Evolutionary conservation across 1,140 invertebrate genomes (phyloP), one percentile per base, ranked within the genome.

Genomic region (Papilio machaon): DNA sequence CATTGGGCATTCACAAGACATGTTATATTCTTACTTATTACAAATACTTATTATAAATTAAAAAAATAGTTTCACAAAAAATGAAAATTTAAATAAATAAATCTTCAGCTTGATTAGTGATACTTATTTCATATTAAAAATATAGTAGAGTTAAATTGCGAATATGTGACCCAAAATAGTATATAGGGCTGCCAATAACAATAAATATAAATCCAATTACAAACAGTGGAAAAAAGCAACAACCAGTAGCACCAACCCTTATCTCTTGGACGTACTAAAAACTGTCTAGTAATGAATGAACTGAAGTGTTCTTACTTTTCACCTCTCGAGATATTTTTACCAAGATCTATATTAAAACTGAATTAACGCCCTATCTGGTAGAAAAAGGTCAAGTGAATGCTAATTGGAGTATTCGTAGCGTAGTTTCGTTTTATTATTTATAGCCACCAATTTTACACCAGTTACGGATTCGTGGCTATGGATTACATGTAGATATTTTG

Each of bases 361-460:
- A 64, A 70, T 70, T 23, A 15, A 70, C 30, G 64, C 23, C 23
- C 23, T 35, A 70, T 38, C 7, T 35, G 23, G 9, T 64, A 17
- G 64, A 70, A 70, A 30, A 70, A 70, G 64, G 64, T 70, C 64
- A 70, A 70, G 64, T 70, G 35, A 30, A 70, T 70, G 64, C 64
- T 70, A 70, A 70, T 70, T 70, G 64, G 64, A 70, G 64, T 70
- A 30, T 70, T 70, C 64, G 30, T 38, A 23, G n/a, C 54, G 54
- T 19, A 19, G n/a, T 58, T 58, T 58, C 6, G n/a, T 17, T 58
- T 58, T n/a, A n/a, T 19, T 19, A n/a, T 58, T 58, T 58, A 17
- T n/a, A 58, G 54, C 17, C 2, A 9, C 4, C n/a, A 9, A 58
- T 19, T 58, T n/a, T n/a, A n/a, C n/a, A n/a, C n/a, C n/a, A n/a